Base-by-base conservation (phyloP, 2,113 vertebrate species). In the Pterocles gutturalis region DNA sequence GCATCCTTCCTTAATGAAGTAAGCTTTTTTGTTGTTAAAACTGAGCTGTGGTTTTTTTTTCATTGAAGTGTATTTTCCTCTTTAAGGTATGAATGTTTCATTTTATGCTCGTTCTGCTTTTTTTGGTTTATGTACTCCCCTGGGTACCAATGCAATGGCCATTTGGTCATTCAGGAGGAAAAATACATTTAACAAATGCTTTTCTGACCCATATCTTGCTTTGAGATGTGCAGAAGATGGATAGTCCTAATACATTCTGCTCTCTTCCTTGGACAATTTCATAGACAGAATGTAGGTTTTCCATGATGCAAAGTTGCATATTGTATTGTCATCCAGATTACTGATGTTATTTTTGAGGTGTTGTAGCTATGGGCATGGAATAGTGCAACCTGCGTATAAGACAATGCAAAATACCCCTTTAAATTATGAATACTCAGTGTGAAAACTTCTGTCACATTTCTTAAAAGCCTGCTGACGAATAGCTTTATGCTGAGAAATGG, bases 371-470 rank as follows among this genome's bases (percentile, higher is more conserved):
- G 84, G 96, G 70, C 90, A 48, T 21, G 62, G 79, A 96, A 65
- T 45, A 31, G 87, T 77, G 14, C 67, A 84, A 88, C 91, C 92
- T 97, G 80, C 26, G 46, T 96, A 73, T 82, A 95, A 95, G 83
- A 88, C 53, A 92, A 97, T 66, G 91, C 93, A 97, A 98, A 97
- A 98, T 90, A 94, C 91, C 71, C 94, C 92, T 96, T 97, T 98
- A 96, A 97, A 93, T 92, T 97, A 96, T 97, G 98, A 98, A 98
- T 98, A 97, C 54, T 95, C 77, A 91, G 91, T 91, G 87, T 76
- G 95, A 96, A 96, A 97, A 94, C 81, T 97, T 97, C 71, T 88
- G 87, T 90, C 93, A 76, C 84, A 53, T 87, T 98, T 96, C 95
- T 98, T 98, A 96, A 96, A 96, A 97, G 93, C 82, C 90, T 95